Percentiles rank a stretch among this genome's conserved stretches.
Conservation (phyloP, 2,888 invertebrate species). For the Dione vanillae region DNA sequence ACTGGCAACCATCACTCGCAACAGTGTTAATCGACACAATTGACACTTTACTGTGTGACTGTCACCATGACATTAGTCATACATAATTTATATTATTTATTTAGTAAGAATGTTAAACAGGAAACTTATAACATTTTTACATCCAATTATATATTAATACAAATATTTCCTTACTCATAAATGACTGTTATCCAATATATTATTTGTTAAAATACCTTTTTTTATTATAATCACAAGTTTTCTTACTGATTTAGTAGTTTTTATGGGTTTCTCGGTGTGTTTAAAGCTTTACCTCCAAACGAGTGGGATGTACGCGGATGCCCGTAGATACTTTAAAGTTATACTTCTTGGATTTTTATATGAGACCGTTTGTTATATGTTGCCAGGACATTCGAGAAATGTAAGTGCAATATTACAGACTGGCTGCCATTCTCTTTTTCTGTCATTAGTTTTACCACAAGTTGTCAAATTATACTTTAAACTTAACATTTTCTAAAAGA, state of each 20-base stretch:
- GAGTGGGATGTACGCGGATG: slow-evolving; percentile 49
- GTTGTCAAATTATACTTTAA: not conserved
- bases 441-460: not conserved
- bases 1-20: not conserved
- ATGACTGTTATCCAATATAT: slow-evolving; percentile 1
- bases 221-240: not conserved
- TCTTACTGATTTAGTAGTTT: not conserved
- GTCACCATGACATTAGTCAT: not conserved
- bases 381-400: slow-evolving; percentile 25
- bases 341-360: slow-evolving; percentile 20
- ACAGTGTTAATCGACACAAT: not conserved
- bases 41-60: not conserved
- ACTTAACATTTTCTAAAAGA: not conserved
- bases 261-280: slow-evolving; percentile 15
- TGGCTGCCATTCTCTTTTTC: not conserved
- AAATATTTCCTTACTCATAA: not conserved
- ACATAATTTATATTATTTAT: slow-evolving; percentile 3
- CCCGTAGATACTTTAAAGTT: slow-evolving; percentile 17
- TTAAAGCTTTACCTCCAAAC: slow-evolving; percentile 30
- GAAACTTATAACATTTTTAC: slow-evolving; percentile 16
- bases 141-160: not conserved
- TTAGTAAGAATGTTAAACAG: slow-evolving; percentile 4
- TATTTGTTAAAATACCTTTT: not conserved
- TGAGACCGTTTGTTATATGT: slow-evolving; percentile 21
- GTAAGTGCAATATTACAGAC: not conserved